A percentile compares a stretch with the other conserved stretches of the same genome.
Evolutionary conservation across 2,797 vertebrate genomes (phyloP).

Genomic region (Falco rusticolus): DNA sequence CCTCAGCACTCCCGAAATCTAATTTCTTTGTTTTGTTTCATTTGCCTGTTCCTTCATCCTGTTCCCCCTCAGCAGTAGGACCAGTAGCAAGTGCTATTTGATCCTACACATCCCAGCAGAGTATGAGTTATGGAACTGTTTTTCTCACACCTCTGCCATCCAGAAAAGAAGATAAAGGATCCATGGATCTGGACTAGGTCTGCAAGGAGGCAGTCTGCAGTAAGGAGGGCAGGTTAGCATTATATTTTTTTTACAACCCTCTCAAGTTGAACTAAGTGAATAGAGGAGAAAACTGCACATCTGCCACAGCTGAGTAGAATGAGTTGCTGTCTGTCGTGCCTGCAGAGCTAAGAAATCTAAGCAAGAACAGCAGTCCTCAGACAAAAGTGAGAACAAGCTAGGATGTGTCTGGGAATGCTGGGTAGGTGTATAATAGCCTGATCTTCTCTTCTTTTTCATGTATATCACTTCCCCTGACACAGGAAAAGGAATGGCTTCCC

Average conservation of each 20-base stretch:
- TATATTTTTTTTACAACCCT: not conserved
- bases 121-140: not conserved
- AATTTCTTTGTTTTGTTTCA: not conserved
- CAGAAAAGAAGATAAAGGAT: not conserved
- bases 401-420: not conserved
- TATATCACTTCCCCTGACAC: not conserved
- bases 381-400: not conserved
- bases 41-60: not conserved
- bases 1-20: not conserved
- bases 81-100: not conserved
- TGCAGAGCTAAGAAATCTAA: not conserved
- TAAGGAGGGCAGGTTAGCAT: not conserved
- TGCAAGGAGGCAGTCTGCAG: not conserved
- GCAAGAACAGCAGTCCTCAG: not conserved
- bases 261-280: not conserved
- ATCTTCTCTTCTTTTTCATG: not conserved
- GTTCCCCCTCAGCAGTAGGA: not conserved
- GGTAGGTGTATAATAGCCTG: too few species aligned
- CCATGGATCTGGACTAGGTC: not conserved
- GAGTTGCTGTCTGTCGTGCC: not conserved
- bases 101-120: not conserved
- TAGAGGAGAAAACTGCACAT: not conserved
- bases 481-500: not conserved
- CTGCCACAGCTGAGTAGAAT: not conserved
- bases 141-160: not conserved